Conservation (phyloP, 1,140 invertebrate genomes). For the Dufourea novaeangliae region DNA sequence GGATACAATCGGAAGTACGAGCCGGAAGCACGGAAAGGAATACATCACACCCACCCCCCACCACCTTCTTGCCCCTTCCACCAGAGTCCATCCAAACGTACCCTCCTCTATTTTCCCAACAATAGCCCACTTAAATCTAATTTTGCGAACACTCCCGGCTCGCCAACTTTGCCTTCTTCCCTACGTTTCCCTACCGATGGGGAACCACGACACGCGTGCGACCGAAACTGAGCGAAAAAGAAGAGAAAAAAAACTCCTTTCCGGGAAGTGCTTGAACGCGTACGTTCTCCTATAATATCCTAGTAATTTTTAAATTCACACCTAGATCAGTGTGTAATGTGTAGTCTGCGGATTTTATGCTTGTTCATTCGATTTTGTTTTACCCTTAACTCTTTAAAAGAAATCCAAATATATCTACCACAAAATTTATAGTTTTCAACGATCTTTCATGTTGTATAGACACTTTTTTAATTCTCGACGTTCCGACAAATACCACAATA, state of each 20-base stretch:
- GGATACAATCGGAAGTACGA: slow-evolving; percentile 45
- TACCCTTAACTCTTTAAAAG: no score
- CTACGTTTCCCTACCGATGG: not conserved
- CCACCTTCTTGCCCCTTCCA: not conserved
- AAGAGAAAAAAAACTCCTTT: not conserved
- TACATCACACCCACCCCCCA: slow-evolving; percentile 58
- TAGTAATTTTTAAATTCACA: no score
- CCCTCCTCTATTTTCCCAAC: slow-evolving; percentile 57
- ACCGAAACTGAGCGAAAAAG: slow-evolving; percentile 4
- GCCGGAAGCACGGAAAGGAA: slow-evolving; percentile 54
- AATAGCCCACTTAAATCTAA: slow-evolving; percentile 69
- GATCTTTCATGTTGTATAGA: no score
- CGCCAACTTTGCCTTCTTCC: slow-evolving; percentile 40
- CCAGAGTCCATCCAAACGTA: slow-evolving; percentile 32
- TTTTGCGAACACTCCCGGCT: slow-evolving; percentile 58
- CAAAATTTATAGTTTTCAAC: no score
- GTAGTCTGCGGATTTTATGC: no score
- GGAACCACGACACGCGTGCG: no score
- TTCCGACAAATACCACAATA: no score
- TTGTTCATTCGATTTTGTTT: no score
- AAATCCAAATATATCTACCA: no score
- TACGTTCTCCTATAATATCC: not conserved
- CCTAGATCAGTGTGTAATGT: no score
- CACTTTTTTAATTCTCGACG: no score
- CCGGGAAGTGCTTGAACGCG: not conserved